Conservation (phyloP, 2,888 invertebrate genomes). For the Crocallis elinguaria region DNA sequence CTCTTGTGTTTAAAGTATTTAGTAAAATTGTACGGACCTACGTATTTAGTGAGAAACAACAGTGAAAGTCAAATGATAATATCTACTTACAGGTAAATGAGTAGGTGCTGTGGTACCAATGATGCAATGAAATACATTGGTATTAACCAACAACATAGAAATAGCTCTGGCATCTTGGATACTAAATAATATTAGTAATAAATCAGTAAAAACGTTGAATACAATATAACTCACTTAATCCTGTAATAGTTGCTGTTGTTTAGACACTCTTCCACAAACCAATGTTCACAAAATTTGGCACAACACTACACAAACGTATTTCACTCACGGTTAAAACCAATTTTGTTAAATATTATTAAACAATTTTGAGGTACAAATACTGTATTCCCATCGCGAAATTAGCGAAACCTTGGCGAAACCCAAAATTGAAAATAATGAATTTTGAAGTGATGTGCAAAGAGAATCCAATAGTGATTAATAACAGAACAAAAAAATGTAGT, state of each 20-base stretch:
- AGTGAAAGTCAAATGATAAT: constrained; percentile 21
- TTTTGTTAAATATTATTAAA: not conserved
- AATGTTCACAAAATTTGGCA: constrained; percentile 43
- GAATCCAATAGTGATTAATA: not conserved
- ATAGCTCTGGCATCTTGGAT: not conserved
- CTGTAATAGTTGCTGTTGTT: constrained; percentile 20
- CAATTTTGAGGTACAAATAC: not conserved
- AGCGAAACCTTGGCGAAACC: not conserved
- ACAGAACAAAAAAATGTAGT: too few relatives aligned
- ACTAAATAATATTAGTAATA: too few relatives aligned
- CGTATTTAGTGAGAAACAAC: not conserved
- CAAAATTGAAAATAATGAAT: constrained; percentile 11
- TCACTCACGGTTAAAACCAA: not conserved
- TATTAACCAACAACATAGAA: not conserved
- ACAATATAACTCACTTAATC: constrained; percentile 13
- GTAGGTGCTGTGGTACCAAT: not conserved
- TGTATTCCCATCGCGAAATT: not conserved
- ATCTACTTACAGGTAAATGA: not conserved
- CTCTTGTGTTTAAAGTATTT: not conserved
- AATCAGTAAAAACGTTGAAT: not conserved
- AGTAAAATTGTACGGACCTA: constrained; percentile 1
- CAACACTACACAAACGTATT: constrained; percentile 36
- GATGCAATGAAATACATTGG: constrained; percentile 8
- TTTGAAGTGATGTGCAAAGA: constrained; percentile 5
- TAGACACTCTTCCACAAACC: constrained; percentile 5